Percentiles rank a stretch among this genome's conserved stretches.
Conservation (phyloP, 2,113 vertebrate genomes). For the Xiphophorus couchianus region DNA sequence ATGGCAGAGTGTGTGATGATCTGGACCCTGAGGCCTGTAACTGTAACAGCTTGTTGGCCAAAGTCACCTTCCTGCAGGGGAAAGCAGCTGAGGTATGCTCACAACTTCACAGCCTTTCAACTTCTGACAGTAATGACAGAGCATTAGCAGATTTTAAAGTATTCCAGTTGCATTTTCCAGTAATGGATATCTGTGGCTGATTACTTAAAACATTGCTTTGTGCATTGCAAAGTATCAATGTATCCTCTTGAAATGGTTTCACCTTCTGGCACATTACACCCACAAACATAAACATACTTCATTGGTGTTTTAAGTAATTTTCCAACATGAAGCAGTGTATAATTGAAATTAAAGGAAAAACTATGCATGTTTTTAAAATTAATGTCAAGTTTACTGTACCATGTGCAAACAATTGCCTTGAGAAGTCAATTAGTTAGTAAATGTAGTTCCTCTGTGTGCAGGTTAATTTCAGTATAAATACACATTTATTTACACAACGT, state of each 20-base stretch:
- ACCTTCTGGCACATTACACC: neutral
- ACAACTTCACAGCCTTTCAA: neutral
- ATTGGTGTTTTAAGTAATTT: neutral
- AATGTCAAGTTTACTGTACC: too few species aligned
- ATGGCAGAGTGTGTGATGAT: conserved; percentile 79
- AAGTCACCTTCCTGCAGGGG: conserved; percentile 77
- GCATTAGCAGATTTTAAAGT: neutral
- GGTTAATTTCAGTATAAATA: too few species aligned
- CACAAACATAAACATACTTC: neutral
- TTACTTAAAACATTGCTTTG: neutral
- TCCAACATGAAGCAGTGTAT: neutral
- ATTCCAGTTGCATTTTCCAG: neutral
- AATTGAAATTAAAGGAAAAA: neutral
- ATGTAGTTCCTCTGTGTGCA: too few species aligned
- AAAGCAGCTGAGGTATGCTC: conserved; percentile 71
- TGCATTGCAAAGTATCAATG: neutral
- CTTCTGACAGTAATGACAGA: neutral
- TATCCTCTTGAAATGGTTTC: neutral
- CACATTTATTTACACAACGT: neutral
- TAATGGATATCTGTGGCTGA: neutral
- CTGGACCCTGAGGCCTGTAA: conserved; percentile 81
- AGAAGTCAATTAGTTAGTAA: too few species aligned
- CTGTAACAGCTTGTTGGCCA: conserved; percentile 80
- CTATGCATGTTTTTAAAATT: neutral
- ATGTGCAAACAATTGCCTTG: too few species aligned